These are phyloP conservation scores for Spondyliosoma cantharus DNA, from an alignment of 2,797 vertebrate species.

Conservation along the genomic window DNA sequence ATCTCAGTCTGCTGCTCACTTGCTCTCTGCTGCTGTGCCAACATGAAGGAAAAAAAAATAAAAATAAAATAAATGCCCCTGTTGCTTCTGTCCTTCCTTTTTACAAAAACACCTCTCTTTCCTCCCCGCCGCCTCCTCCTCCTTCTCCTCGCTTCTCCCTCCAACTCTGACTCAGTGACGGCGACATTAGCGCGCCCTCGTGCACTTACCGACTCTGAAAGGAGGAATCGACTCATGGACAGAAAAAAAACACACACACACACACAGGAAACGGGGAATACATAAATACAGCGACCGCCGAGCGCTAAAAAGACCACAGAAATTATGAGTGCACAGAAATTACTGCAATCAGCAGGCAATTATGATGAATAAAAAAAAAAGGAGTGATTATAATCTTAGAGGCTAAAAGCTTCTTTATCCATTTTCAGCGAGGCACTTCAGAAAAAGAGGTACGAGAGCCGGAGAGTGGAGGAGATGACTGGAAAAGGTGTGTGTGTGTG, in stretches of 20 bases:
- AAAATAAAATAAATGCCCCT: slow-evolving; percentile 20
- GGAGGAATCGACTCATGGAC: slow-evolving; percentile 38
- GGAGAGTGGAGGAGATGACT: background rate
- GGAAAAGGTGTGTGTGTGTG: slow-evolving; percentile 25
- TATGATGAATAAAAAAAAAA: slow-evolving; percentile 64
- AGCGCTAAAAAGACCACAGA: slow-evolving; percentile 21
- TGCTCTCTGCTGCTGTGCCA: slow-evolving; percentile 25
- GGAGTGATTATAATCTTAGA: slow-evolving; percentile 64
- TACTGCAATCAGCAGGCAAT: slow-evolving; percentile 71
- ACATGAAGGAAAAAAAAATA: slow-evolving; percentile 30
- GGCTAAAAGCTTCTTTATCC: slow-evolving; percentile 67
- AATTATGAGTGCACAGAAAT: slow-evolving; percentile 65
- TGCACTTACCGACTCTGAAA: slow-evolving; percentile 29
- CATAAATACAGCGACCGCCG: slow-evolving; percentile 28
- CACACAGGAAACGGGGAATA: slow-evolving; percentile 13
- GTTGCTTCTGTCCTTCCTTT: slow-evolving; percentile 38
- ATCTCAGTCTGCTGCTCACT: slow-evolving; percentile 38
- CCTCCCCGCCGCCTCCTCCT: background rate
- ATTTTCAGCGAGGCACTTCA: slow-evolving; percentile 62
- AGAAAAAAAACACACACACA: background rate
- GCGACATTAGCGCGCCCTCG: slow-evolving; percentile 17
- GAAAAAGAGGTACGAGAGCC: slow-evolving; percentile 20
- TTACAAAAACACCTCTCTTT: slow-evolving; percentile 37
- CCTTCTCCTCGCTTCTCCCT: background rate
- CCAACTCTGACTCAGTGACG: slow-evolving; percentile 32